Conservation (phyloP, 1,140 invertebrate genomes). For the Ceratosolen fusciceps region DNA sequence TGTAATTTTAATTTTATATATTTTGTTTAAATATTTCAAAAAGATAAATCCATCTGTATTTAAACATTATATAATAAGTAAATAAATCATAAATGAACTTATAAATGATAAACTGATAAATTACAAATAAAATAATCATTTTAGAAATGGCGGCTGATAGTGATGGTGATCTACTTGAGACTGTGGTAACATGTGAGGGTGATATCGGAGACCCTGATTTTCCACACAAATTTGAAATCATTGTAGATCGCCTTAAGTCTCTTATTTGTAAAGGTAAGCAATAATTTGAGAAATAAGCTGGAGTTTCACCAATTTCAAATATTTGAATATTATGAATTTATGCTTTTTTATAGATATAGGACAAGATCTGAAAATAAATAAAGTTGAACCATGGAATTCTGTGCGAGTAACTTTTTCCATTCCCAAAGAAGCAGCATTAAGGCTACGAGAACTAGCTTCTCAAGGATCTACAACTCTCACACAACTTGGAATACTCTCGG, state of each 20-base stretch:
- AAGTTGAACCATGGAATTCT: conserved; percentile 98
- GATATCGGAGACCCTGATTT: conserved; percentile 84
- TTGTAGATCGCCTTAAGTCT: conserved; percentile 78
- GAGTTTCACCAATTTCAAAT: neutral
- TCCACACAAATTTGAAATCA: conserved; percentile 77
- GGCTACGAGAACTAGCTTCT: conserved; percentile 90
- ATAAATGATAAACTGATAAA: conserved; percentile 42
- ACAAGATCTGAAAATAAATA: conserved; percentile 76
- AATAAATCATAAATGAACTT: neutral
- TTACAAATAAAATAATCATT: no score
- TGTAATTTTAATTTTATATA: no score
- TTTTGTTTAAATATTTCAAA: no score
- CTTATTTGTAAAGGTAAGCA: conserved; percentile 78
- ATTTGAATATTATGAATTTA: conserved; percentile 20
- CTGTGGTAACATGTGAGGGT: conserved; percentile 86
- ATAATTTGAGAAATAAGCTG: conserved; percentile 12
- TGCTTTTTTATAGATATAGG: conserved; percentile 67
- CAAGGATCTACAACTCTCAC: conserved; percentile 89
- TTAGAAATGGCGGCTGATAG: conserved; percentile 82
- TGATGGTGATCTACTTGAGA: conserved; percentile 80
- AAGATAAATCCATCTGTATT: no score
- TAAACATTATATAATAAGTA: no score
- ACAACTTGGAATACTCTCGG: conserved; percentile 93
- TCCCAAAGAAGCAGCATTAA: conserved; percentile 91
- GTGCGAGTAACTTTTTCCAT: conserved; percentile 97